A percentile compares a stretch with the other conserved stretches of the same genome.
Conservation (phyloP, 2,797 vertebrate genomes). For the Melopsittacus undulatus region DNA sequence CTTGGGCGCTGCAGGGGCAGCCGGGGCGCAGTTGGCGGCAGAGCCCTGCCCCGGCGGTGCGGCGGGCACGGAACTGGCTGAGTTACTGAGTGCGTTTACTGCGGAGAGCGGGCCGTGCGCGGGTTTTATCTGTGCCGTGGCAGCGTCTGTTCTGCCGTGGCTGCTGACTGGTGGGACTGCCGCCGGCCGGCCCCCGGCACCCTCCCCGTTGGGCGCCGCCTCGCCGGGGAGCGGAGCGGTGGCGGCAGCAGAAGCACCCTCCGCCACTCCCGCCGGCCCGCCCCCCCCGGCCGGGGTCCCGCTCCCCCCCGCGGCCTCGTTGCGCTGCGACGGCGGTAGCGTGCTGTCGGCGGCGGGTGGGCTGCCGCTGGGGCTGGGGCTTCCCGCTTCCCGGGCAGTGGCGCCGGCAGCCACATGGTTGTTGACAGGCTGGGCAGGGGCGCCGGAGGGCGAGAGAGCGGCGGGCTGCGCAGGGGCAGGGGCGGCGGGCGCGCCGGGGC, state of each 20-base stretch:
- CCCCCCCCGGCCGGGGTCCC: background rate
- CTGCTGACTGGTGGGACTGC: constrained; percentile 68
- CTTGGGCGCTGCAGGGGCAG: constrained; percentile 46
- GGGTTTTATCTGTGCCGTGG: constrained; percentile 76
- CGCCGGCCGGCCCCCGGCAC: constrained; percentile 67
- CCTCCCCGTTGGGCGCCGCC: constrained; percentile 83
- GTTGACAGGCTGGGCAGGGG: constrained; percentile 58
- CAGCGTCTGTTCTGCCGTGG: constrained; percentile 64
- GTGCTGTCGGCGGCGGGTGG: background rate
- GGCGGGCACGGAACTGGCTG: constrained; percentile 51
- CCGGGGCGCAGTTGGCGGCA: constrained; percentile 3
- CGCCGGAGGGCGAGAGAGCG: constrained; percentile 23
- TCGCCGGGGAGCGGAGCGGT: constrained; percentile 76
- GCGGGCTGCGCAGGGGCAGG: constrained; percentile 71
- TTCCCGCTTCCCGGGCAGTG: background rate
- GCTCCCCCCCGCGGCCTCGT: constrained; percentile 66
- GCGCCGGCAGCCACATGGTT: constrained; percentile 51
- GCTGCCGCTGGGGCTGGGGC: background rate
- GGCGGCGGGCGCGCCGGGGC: background rate
- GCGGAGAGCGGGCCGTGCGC: constrained; percentile 66
- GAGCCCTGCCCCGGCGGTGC: constrained; percentile 66
- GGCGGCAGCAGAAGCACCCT: background rate
- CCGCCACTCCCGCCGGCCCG: background rate
- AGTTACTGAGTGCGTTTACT: constrained; percentile 73
- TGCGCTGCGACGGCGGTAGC: background rate